Evolutionary conservation across 30 jellyfish, hydroid and myxozoan genomes (phyloP).

Genomic region (Aurelia aurita complex sp. Pacific): DNA sequence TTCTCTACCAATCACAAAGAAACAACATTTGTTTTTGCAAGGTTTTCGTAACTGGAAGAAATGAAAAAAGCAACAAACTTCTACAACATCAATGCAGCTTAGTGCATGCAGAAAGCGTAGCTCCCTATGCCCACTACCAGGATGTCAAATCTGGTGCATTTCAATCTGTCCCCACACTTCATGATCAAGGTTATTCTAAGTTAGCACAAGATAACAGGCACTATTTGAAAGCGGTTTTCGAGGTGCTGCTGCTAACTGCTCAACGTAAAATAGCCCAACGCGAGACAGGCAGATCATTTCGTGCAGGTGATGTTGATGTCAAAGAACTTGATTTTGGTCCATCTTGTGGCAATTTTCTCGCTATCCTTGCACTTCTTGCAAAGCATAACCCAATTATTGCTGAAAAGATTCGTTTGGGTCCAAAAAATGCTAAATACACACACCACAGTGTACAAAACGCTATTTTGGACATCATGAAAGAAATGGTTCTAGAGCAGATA

Average conservation of each 20-base stretch:
- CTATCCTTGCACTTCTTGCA: slow-evolving; percentile 42
- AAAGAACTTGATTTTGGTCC: slow-evolving; percentile 16
- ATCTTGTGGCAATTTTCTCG: slow-evolving; percentile 46
- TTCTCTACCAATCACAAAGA: slow-evolving; percentile 21
- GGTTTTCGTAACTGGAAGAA: slow-evolving; percentile 50
- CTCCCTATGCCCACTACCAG: slow-evolving; percentile 33
- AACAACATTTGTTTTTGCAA: slow-evolving; percentile 13
- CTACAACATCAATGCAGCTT: slow-evolving; percentile 47
- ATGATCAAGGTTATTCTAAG: slow-evolving; percentile 27
- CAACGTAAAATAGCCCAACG: slow-evolving; percentile 66
- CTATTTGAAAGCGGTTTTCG: slow-evolving; percentile 47
- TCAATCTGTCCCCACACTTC: slow-evolving; percentile 46
- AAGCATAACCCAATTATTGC: slow-evolving; percentile 35
- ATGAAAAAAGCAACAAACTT: slow-evolving; percentile 30
- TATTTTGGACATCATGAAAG: slow-evolving; percentile 30
- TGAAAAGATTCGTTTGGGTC: slow-evolving; percentile 21
- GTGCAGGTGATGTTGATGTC: slow-evolving; percentile 13
- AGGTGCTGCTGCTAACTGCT: slow-evolving; percentile 51
- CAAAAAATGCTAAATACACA: slow-evolving; percentile 40
- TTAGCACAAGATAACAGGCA: slow-evolving; percentile 41
- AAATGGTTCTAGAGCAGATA: slow-evolving; percentile 23
- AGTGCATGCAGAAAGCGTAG: slow-evolving; percentile 46
- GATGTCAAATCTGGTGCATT: slow-evolving; percentile 48
- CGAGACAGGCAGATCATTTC: slow-evolving; percentile 49
- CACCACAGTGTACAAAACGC: slow-evolving; percentile 43